These are phyloP conservation scores for Mamestra brassicae DNA, from an alignment of 2,888 invertebrate species.

Conservation along the genomic window DNA sequence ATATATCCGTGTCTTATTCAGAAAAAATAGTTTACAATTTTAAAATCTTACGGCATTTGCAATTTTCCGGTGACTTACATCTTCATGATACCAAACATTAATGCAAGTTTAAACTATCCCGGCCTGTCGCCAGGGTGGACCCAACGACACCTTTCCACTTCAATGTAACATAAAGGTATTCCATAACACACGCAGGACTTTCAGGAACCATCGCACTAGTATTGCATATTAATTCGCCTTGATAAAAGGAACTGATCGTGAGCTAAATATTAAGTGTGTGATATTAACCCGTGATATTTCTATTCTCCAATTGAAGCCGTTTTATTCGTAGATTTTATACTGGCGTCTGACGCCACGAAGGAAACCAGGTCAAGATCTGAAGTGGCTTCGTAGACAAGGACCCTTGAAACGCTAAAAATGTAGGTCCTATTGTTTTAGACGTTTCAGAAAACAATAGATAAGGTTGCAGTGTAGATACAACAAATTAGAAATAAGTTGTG, in stretches of 20 bases:
- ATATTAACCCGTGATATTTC: conserved; percentile 32
- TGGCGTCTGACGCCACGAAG: conserved; percentile 23
- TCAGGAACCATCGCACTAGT: conserved; percentile 54
- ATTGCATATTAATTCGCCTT: conserved; percentile 60
- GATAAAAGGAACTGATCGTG: conserved; percentile 53
- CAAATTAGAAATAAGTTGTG: conserved; percentile 1
- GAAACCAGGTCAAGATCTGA: conserved; percentile 53
- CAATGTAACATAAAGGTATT: conserved; percentile 30
- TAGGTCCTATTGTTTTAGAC: conserved; percentile 43
- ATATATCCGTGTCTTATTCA: no score
- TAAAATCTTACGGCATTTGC: no score
- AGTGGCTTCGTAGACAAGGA: conserved; percentile 47
- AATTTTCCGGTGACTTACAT: no score
- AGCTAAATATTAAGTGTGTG: conserved; percentile 30
- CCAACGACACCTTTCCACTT: conserved; percentile 15
- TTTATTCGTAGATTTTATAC: conserved; percentile 19
- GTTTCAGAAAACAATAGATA: conserved; percentile 23
- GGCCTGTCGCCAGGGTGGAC: conserved; percentile 2
- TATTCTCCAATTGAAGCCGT: not conserved
- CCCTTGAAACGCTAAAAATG: conserved; percentile 38
- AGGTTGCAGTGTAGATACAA: conserved; percentile 30
- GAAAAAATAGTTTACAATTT: no score
- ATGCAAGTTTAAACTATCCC: conserved; percentile 14
- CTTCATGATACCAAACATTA: not conserved
- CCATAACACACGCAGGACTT: conserved; percentile 44